These are phyloP conservation scores for Osmerus mordax DNA, from an alignment of 2,113 vertebrate species.

Conservation along the genomic window DNA sequence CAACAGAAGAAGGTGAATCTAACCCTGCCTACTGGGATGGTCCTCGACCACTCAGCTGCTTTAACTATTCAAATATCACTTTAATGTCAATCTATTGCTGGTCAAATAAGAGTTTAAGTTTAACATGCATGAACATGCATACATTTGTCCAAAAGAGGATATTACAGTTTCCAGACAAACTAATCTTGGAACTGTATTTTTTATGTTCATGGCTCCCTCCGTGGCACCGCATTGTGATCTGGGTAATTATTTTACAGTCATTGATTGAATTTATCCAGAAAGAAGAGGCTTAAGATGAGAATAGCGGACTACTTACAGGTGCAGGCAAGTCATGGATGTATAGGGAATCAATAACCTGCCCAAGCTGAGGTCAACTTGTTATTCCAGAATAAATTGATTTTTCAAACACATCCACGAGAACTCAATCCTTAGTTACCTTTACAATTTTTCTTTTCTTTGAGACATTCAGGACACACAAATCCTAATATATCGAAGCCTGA, in stretches of 20 bases:
- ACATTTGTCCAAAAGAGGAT: constrained; percentile 14
- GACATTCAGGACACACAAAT: constrained; percentile 20
- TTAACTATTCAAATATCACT: constrained; percentile 26
- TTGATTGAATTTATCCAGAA: constrained; percentile 45
- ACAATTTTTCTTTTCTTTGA: constrained; percentile 22
- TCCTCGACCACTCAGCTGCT: constrained; percentile 26
- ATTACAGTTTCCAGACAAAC: constrained; percentile 27
- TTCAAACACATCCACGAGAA: constrained; percentile 20
- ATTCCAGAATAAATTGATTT: constrained; percentile 53
- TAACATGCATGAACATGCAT: constrained; percentile 24
- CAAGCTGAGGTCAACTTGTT: constrained; percentile 47
- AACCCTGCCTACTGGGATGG: not conserved
- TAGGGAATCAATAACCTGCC: constrained; percentile 52
- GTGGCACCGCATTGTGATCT: constrained; percentile 18
- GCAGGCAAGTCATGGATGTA: constrained; percentile 28
- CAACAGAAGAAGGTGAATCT: too few relatives aligned
- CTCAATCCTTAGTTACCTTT: constrained; percentile 39
- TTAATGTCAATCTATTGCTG: constrained; percentile 37
- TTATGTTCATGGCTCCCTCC: constrained; percentile 20
- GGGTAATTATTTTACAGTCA: constrained; percentile 22
- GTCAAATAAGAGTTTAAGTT: constrained; percentile 16
- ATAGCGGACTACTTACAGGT: constrained; percentile 23
- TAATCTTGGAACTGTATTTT: constrained; percentile 28
- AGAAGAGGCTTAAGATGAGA: constrained; percentile 41
- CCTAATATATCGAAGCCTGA: constrained; percentile 28